Evolutionary conservation across 1,140 invertebrate genomes (phyloP).

Genomic region (Xylocopa sonorina): DNA sequence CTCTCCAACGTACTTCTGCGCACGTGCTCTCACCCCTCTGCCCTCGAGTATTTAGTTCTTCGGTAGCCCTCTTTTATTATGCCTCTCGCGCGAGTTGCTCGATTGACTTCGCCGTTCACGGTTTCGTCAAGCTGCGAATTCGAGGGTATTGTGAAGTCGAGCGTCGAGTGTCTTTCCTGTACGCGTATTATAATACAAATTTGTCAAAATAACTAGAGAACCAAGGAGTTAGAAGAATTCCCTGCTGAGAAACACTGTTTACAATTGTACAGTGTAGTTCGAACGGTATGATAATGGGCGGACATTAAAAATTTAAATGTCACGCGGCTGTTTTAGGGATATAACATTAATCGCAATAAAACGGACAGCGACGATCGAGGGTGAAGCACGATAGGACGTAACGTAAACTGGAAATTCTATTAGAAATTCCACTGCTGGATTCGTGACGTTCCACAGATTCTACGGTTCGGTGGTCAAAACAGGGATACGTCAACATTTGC

Average conservation of each 20-base stretch:
- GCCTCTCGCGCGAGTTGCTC: background rate
- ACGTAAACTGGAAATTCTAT: background rate
- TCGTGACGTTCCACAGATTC: background rate
- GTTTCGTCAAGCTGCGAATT: background rate
- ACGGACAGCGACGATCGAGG: too few species aligned
- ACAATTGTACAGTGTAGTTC: too few species aligned
- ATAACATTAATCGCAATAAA: too few species aligned
- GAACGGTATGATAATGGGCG: too few species aligned
- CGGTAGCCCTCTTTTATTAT: background rate
- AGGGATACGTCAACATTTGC: constrained; percentile 33
- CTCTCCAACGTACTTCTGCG: constrained; percentile 70
- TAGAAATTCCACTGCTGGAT: background rate
- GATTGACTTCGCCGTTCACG: background rate
- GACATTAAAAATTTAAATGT: too few species aligned
- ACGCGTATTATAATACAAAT: too few species aligned
- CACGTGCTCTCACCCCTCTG: constrained; percentile 60
- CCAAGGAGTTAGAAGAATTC: too few species aligned
- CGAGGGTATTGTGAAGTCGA: too few species aligned
- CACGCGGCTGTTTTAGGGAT: too few species aligned
- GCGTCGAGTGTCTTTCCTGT: too few species aligned
- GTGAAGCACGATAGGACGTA: background rate
- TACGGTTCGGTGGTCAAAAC: background rate
- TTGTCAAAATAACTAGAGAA: too few species aligned
- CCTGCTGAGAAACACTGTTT: too few species aligned
- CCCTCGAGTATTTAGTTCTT: constrained; percentile 11